These are phyloP conservation scores for Tricholaema leucomelas DNA, from an alignment of 2,113 vertebrate genomes.

Conservation along the genomic window DNA sequence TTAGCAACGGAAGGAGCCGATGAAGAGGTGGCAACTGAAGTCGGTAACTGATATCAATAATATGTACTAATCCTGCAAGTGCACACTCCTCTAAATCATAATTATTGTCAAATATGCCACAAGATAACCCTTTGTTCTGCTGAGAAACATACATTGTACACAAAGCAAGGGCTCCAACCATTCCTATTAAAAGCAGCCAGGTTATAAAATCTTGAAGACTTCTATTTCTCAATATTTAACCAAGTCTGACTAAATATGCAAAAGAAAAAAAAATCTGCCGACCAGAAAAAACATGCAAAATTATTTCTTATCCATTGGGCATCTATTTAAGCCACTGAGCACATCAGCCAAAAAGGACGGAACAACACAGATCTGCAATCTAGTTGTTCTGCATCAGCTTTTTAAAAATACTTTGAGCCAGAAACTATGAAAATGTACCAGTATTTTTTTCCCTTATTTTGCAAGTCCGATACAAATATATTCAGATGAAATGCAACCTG, in stretches of 20 bases:
- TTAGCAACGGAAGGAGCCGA: not conserved
- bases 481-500: slow-evolving; percentile 41
- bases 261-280: slow-evolving; percentile 2
- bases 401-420: slow-evolving; percentile 15
- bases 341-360: not conserved
- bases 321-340: slow-evolving; percentile 6
- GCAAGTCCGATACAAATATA: slow-evolving; percentile 32
- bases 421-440: slow-evolving; percentile 34
- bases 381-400: not conserved
- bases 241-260: slow-evolving; percentile 19
- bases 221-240: slow-evolving; percentile 24
- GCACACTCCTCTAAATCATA: slow-evolving; percentile 14
- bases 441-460: not conserved
- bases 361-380: not conserved
- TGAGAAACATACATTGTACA: not conserved
- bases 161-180: not conserved
- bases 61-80: not conserved
- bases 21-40: not conserved
- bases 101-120: slow-evolving; percentile 9
- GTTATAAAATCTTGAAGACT: slow-evolving; percentile 1
- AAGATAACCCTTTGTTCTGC: not conserved
- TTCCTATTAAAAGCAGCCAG: not conserved
- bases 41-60: not conserved
- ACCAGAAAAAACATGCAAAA: not conserved
- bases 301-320: not conserved